Percentiles rank a stretch among this genome's conserved stretches.
Evolutionary conservation across 2,797 vertebrate genomes (phyloP).

Genomic region (Pseudocheirus occidentalis): DNA sequence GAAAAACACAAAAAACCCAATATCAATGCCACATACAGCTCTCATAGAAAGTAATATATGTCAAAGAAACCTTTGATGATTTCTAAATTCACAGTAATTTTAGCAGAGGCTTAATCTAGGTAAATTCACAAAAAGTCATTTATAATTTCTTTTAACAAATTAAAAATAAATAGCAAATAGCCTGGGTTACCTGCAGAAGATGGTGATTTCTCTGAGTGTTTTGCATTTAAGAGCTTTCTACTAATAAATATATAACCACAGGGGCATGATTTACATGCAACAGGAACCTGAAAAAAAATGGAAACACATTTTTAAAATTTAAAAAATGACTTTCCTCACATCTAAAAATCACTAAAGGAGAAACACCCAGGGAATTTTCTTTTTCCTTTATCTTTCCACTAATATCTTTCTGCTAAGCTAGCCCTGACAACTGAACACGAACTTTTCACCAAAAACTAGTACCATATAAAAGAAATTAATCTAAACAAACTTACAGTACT

Average conservation of each 20-base stretch:
- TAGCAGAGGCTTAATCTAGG: conserved; percentile 14
- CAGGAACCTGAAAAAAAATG: conserved; percentile 91
- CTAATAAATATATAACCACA: conserved; percentile 99
- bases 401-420: not conserved
- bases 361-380: not conserved
- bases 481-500: conserved; percentile 27
- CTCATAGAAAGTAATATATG: conserved; percentile 38
- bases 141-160: conserved; percentile 50
- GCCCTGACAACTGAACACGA: conserved; percentile 5
- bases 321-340: conserved; percentile 8
- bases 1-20: not conserved
- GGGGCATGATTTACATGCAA: conserved; percentile 97
- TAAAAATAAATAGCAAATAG: conserved; percentile 40
- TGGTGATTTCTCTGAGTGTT: conserved; percentile 91
- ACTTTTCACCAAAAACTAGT: conserved; percentile 25
- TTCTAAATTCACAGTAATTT: conserved; percentile 48
- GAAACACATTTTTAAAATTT: conserved; percentile 61
- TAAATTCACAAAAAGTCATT: conserved; percentile 55
- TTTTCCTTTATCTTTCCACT: not conserved
- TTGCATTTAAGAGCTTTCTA: conserved; percentile 95
- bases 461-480: conserved; percentile 34
- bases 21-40: conserved; percentile 49
- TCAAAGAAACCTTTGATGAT: conserved; percentile 29
- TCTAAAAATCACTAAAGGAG: not conserved
- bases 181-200: conserved; percentile 90